A percentile compares a stretch with the other conserved stretches of the same genome.
Conservation (phyloP, 1,140 invertebrate genomes). For the Diploscapter pachys region DNA sequence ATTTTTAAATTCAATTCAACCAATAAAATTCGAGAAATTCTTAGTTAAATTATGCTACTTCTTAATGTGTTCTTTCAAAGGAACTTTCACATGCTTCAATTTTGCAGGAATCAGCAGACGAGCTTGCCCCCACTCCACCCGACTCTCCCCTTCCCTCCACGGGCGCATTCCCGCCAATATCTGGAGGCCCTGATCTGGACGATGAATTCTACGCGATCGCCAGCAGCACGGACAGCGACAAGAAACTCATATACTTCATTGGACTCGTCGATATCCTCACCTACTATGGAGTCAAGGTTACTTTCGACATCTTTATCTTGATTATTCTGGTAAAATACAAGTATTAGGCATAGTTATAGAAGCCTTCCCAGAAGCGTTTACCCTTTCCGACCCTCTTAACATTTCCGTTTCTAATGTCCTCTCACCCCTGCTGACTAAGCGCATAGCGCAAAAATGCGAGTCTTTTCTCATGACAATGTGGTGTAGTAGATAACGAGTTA, state of each 20-base stretch:
- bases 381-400: no score
- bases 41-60: no score
- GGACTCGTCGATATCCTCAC: constrained; percentile 97
- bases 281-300: constrained; percentile 85
- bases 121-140: constrained; percentile 65
- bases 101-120: constrained; percentile 64
- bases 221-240: constrained; percentile 66
- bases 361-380: no score
- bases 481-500: no score
- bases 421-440: no score
- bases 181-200: constrained; percentile 64
- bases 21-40: no score
- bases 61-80: background rate
- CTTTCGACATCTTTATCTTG: no score
- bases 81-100: constrained; percentile 64
- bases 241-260: constrained; percentile 91
- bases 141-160: constrained; percentile 66
- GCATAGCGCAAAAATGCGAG: no score
- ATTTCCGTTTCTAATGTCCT: no score
- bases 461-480: no score
- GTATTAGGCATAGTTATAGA: no score
- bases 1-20: background rate
- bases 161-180: constrained; percentile 84
- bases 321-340: no score
- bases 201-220: constrained; percentile 93